Base-by-base conservation (phyloP, 2,888 invertebrate species). In the Argynnis bischoffii region DNA sequence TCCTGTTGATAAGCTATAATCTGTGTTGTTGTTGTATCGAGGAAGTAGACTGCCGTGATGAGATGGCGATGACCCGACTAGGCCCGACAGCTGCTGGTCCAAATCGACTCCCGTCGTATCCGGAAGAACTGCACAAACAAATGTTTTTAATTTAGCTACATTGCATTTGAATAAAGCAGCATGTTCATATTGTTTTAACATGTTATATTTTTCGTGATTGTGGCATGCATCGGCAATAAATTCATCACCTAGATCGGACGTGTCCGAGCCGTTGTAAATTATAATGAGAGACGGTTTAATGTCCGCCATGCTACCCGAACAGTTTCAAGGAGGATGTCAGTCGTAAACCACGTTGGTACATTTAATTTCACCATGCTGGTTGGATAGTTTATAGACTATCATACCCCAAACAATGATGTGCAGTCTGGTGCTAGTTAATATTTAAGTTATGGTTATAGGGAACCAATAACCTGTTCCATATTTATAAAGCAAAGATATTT, bases 91-190 rank as follows among this genome's bases (percentile, higher is more conserved):
- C 80, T 96, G 96, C 83, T 96, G 96, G 81, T 96, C 96, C 74
- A 96, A 82, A 77, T 96, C 96, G 48, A 95, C 95, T 63, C 95
- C 95, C 71, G 96, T 95, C 35, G 96, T 95, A 80, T 97, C 97
- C 68, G 96, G 97, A 60, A 97, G 93, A 86, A 96, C 96, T 96
- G 92, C 48, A 81, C 78, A 79, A 79, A 79, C 72, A 78, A 71
- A 71, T 61, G 59, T 71, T 59, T 69, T 67, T 70, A 70, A 68
- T 69, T 53, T 50, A 26, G 64, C 57, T 51, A 50, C 59, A 60
- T 68, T 66, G 63, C 61, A 67, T 67, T 69, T 31, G 63, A 63
- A 60, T 26, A 60, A 60, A 64, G 18, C 60, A 50, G 48, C 64
- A 57, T 67, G 65, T 64, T 72, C 67, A 71, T 67, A 81, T 82